phyloP scores from a whole-genome alignment of 2,888 invertebrate species.

The Gandaritis pyraliata region DNA sequence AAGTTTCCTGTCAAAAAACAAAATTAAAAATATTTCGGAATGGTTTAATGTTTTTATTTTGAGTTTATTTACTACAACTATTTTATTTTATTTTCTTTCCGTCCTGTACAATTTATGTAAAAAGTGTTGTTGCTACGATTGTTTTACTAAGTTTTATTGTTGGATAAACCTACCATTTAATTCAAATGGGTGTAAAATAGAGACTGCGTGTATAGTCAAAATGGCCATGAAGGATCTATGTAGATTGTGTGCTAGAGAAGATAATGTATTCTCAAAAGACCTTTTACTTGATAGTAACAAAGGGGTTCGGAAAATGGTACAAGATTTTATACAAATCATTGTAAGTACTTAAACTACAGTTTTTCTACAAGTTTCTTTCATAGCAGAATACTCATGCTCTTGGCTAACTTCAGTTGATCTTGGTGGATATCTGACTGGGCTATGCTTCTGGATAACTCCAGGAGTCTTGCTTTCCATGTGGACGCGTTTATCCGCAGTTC shows the following conservation, averaged over 20 bases:
- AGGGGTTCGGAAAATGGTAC: slow-evolving; percentile 67
- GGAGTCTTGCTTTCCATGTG: no score
- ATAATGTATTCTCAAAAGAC: slow-evolving; percentile 69
- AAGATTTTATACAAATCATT: slow-evolving; percentile 69
- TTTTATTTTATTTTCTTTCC: background rate
- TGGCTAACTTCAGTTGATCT: no score
- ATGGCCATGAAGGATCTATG: slow-evolving; percentile 65
- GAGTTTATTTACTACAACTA: no score
- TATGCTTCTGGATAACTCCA: no score
- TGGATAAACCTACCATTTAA: background rate
- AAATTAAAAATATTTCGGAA: no score
- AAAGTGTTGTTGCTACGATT: background rate
- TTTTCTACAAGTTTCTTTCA: no score
- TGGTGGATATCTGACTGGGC: no score
- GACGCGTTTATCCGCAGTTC: no score
- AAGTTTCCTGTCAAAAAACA: no score
- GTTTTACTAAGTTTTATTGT: background rate
- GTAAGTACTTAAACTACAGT: slow-evolving; percentile 52
- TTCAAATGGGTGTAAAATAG: background rate
- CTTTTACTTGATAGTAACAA: slow-evolving; percentile 69
- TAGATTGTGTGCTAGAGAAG: slow-evolving; percentile 74
- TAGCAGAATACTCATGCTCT: no score
- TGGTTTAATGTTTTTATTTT: no score
- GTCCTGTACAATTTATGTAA: background rate
- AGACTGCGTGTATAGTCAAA: slow-evolving; percentile 26